Evolutionary conservation across 2,797 vertebrate species (phyloP).

Genomic region (Premnoplex brunnescens): DNA sequence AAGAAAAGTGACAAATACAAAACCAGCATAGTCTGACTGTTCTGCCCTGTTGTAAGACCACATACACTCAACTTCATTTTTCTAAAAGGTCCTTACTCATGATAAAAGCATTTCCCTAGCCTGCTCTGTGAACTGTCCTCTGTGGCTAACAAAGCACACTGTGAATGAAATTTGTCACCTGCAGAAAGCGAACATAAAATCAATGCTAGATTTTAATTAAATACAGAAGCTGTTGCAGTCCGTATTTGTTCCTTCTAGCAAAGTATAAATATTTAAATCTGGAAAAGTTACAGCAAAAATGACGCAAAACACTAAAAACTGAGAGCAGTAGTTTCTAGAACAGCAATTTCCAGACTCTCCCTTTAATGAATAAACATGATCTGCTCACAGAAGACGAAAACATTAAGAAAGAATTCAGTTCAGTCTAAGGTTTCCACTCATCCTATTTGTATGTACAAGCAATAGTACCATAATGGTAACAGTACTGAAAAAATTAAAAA

Average conservation of each 20-base stretch:
- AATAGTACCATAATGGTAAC: background rate
- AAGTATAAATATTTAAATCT: background rate
- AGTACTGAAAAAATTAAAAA: background rate
- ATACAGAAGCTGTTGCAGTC: background rate
- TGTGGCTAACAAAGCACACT: background rate
- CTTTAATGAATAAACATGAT: background rate
- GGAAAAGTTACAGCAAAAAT: background rate
- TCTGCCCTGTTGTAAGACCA: background rate
- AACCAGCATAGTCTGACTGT: background rate
- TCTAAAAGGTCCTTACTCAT: background rate
- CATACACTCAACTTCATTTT: background rate
- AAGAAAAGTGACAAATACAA: background rate
- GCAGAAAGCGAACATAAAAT: background rate
- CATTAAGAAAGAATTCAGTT: background rate
- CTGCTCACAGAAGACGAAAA: background rate
- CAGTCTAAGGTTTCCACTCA: background rate
- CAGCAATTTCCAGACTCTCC: background rate
- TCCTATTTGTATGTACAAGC: background rate
- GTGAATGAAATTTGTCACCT: background rate
- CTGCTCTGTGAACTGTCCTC: background rate
- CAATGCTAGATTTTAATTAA: background rate
- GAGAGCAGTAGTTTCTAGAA: background rate
- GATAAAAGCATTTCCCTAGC: background rate
- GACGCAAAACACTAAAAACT: background rate
- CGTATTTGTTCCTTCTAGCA: background rate